These are phyloP conservation scores for Ivindomyrus marchei DNA, from an alignment of 2,113 vertebrate genomes.

Conservation along the genomic window DNA sequence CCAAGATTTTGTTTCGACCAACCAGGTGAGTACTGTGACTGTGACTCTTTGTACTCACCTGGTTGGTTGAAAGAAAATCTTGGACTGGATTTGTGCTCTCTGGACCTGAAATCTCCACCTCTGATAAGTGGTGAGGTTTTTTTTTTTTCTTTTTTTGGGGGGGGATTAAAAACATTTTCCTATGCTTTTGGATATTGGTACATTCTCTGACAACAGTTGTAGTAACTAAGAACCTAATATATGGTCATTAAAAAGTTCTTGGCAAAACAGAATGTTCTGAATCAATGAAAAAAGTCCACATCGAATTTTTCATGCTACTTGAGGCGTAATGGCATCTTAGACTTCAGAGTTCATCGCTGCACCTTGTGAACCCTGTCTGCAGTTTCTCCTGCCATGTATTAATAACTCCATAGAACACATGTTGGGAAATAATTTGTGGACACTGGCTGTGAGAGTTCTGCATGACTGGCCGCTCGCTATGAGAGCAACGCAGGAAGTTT, in stretches of 20 bases:
- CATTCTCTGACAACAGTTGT: background rate
- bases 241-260: conserved; percentile 6
- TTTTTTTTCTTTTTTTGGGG: background rate
- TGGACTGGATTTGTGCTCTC: no score
- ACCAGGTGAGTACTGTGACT: no score
- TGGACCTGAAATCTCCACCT: no score
- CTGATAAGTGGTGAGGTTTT: background rate
- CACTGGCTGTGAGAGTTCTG: background rate
- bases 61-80: no score
- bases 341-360: background rate
- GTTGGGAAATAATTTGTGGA: conserved; percentile 5
- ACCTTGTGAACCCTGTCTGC: background rate
- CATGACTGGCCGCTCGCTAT: conserved; percentile 9
- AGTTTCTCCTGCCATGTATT: conserved; percentile 5
- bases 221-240: background rate
- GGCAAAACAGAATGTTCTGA: background rate
- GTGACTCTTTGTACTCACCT: no score
- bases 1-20: no score
- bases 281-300: background rate
- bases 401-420: conserved; percentile 16
- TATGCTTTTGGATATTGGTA: background rate
- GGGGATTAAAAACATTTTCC: background rate
- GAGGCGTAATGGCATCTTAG: background rate
- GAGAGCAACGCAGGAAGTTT: conserved; percentile 13
- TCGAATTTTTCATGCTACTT: background rate